Conservation (phyloP, 2,888 invertebrate genomes). For the Aphelenchoides bicaudatus region DNA sequence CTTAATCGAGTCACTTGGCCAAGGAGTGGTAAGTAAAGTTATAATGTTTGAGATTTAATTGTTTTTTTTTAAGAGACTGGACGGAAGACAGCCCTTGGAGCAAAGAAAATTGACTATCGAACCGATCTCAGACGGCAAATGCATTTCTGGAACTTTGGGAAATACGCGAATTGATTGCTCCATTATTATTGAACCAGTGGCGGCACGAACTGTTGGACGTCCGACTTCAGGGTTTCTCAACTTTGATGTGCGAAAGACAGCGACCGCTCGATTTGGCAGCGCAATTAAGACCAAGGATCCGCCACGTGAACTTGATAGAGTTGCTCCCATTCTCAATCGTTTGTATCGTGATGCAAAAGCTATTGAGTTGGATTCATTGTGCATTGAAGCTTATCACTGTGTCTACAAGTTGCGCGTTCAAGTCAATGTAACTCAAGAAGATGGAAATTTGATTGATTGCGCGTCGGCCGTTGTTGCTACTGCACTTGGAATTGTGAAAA, state of each 20-base stretch:
- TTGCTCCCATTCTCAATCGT: conserved; percentile 15
- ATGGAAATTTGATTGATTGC: conserved; percentile 19
- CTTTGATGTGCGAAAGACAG: conserved; percentile 16
- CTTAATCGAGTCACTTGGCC: neutral
- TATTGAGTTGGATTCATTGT: conserved; percentile 18
- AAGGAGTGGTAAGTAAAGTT: conserved; percentile 15
- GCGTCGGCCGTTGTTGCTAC: conserved; percentile 17
- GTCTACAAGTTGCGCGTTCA: conserved; percentile 19
- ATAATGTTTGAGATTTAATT: neutral
- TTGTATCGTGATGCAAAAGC: conserved; percentile 13
- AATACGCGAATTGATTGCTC: conserved; percentile 13
- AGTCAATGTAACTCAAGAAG: conserved; percentile 18
- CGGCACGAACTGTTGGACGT: conserved; percentile 14
- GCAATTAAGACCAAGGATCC: conserved; percentile 17
- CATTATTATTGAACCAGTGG: conserved; percentile 11
- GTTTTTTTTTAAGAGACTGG: conserved; percentile 11
- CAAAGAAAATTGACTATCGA: conserved; percentile 11
- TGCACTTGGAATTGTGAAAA: conserved; percentile 14
- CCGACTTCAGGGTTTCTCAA: conserved; percentile 19
- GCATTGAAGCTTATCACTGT: conserved; percentile 19
- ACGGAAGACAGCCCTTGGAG: conserved; percentile 9
- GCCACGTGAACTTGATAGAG: conserved; percentile 16
- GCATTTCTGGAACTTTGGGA: conserved; percentile 14
- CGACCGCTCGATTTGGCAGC: conserved; percentile 11
- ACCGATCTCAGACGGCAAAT: conserved; percentile 12